phyloP scores from a whole-genome alignment of 2,113 vertebrate genomes.

The Lethenteron camtschaticum region DNA sequence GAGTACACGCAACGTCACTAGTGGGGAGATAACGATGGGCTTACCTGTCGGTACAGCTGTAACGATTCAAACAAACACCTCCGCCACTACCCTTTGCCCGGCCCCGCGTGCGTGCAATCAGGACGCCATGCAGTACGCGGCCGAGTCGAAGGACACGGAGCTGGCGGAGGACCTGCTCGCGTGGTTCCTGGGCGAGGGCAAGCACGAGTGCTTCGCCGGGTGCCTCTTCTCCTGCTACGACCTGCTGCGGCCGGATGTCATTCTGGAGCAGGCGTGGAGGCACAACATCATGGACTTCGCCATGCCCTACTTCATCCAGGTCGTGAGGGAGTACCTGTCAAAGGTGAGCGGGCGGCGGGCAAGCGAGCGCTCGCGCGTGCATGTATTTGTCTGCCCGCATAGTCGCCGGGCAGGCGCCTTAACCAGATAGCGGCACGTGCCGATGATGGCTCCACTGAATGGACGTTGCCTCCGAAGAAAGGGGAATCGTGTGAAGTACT shows the following conservation, averaged over 20 bases:
- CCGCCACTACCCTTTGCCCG: no score
- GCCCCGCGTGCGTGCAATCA: constrained; percentile 12
- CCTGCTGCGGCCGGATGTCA: constrained; percentile 51
- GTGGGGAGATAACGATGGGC: no score
- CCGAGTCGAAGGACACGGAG: constrained; percentile 50
- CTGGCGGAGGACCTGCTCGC: constrained; percentile 48
- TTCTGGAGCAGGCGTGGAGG: constrained; percentile 61
- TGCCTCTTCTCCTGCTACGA: constrained; percentile 59
- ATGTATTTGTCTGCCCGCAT: no score
- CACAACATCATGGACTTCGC: constrained; percentile 55
- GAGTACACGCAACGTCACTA: no score
- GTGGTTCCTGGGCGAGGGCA: constrained; percentile 64
- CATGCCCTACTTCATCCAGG: constrained; percentile 71
- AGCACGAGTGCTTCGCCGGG: constrained; percentile 50
- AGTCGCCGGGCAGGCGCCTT: no score
- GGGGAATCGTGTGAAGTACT: no score
- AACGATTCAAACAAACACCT: no score
- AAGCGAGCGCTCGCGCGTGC: no score
- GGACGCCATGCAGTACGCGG: constrained; percentile 63
- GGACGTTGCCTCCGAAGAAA: no score
- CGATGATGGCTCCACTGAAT: no score
- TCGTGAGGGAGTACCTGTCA: constrained; percentile 57
- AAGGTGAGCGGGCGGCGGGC: constrained; percentile 31
- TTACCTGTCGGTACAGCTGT: no score
- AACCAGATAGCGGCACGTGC: no score